A percentile compares a stretch with the other conserved stretches of the same genome.
phyloP scores from a whole-genome alignment of 2,797 vertebrate genomes.

The Trematomus bernacchii region DNA sequence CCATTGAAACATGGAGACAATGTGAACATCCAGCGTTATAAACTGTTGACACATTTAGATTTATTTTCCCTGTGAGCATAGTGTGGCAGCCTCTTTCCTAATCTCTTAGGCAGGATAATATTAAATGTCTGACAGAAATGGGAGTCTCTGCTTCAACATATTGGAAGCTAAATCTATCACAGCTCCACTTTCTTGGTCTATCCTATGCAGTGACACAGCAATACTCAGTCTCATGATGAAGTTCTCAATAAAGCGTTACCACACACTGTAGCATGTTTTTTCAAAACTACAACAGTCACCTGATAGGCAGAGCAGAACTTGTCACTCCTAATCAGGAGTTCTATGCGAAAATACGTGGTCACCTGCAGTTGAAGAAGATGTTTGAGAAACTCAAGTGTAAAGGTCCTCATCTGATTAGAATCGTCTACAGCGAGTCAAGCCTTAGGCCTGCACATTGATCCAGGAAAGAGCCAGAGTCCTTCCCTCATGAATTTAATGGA shows the following conservation, averaged over 20 bases:
- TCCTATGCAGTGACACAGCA: slow-evolving; percentile 2
- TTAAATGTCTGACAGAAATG: not conserved
- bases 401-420: slow-evolving; percentile 22
- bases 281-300: slow-evolving; percentile 34
- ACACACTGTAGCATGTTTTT: slow-evolving; percentile 32
- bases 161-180: not conserved
- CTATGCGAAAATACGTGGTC: not conserved
- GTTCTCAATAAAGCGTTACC: slow-evolving; percentile 24
- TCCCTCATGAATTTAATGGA: slow-evolving; percentile 31
- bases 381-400: slow-evolving; percentile 16
- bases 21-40: slow-evolving; percentile 12
- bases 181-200: not conserved
- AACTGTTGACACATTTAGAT: slow-evolving; percentile 12
- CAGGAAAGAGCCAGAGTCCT: not conserved
- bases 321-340: slow-evolving; percentile 48
- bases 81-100: not conserved
- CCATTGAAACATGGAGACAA: slow-evolving; percentile 14
- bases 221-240: slow-evolving; percentile 25
- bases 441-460: slow-evolving; percentile 13
- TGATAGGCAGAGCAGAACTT: slow-evolving; percentile 40
- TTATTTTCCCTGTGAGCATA: not conserved
- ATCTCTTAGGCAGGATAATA: slow-evolving; percentile 10
- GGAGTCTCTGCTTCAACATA: slow-evolving; percentile 5
- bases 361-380: slow-evolving; percentile 8
- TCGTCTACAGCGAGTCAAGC: not conserved